Conservation (phyloP, 2,888 invertebrate genomes). For the Arrhopalites spinosus region DNA sequence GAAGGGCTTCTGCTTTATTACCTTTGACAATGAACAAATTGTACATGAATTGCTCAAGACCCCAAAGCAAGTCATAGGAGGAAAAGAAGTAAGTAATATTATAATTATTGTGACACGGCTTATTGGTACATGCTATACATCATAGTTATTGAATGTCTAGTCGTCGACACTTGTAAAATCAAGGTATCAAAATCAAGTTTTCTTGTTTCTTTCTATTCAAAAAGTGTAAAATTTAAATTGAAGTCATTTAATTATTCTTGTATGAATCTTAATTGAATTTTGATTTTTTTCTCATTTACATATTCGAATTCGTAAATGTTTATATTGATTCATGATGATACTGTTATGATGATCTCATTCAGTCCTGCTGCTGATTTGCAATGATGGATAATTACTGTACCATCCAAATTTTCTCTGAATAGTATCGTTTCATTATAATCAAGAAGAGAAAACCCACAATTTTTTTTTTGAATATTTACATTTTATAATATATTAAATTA, state of each 20-base stretch:
- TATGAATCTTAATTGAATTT: background rate
- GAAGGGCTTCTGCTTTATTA: slow-evolving; percentile 96
- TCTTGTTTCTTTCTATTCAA: background rate
- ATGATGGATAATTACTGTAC: slow-evolving; percentile 33
- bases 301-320: too few relatives aligned
- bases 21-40: slow-evolving; percentile 93
- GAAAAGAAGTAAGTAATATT: slow-evolving; percentile 76
- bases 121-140: background rate
- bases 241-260: background rate
- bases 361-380: slow-evolving; percentile 35
- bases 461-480: background rate
- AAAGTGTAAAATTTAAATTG: background rate
- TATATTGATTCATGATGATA: too few relatives aligned
- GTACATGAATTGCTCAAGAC: slow-evolving; percentile 89
- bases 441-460: too few relatives aligned
- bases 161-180: too few relatives aligned
- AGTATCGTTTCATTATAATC: background rate
- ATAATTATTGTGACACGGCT: background rate
- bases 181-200: background rate
- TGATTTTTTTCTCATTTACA: background rate
- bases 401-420: slow-evolving; percentile 26
- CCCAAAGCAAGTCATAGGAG: slow-evolving; percentile 89
- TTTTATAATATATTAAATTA: too few relatives aligned
- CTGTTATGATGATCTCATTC: slow-evolving; percentile 35
- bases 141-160: too few relatives aligned